phyloP scores from a whole-genome alignment of 2,888 invertebrate genomes.

The Trichopria drosophilae region DNA sequence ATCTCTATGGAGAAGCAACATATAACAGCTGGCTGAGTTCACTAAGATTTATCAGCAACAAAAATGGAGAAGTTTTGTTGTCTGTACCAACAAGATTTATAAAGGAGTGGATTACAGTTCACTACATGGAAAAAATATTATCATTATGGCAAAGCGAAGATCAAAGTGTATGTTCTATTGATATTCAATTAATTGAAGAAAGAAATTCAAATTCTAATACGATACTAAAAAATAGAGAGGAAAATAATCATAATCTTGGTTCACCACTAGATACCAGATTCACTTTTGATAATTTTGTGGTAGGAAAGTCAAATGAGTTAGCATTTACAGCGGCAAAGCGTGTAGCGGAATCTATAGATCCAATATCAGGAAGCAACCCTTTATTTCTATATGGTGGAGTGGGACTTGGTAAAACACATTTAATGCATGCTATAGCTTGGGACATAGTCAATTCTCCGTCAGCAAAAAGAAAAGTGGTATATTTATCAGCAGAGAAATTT shows the following conservation, averaged over 20 bases:
- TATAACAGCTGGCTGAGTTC: constrained; percentile 15
- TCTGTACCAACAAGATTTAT: constrained; percentile 11
- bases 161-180: constrained; percentile 11
- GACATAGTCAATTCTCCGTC: constrained; percentile 3
- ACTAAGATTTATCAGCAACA: constrained; percentile 7
- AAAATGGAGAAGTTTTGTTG: constrained; percentile 5
- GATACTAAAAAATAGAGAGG: too few relatives aligned
- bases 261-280: constrained; percentile 10
- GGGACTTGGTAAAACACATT: constrained; percentile 16
- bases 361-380: constrained; percentile 16
- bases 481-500: constrained; percentile 14
- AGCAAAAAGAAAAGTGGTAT: constrained; percentile 9
- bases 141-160: too few relatives aligned
- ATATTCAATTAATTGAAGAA: constrained; percentile 14
- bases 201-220: too few relatives aligned
- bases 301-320: constrained; percentile 11
- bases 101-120: constrained; percentile 14
- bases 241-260: too few relatives aligned
- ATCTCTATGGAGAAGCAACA: constrained; percentile 11
- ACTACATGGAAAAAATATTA: too few relatives aligned
- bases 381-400: constrained; percentile 14
- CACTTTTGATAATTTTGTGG: constrained; percentile 17
- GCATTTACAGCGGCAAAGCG: constrained; percentile 14
- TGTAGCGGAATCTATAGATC: constrained; percentile 13
- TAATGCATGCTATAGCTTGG: constrained; percentile 16